Percentiles rank a stretch among this genome's conserved stretches.
Evolutionary conservation across 2,797 vertebrate species (phyloP).

Genomic region (Prionace glauca): DNA sequence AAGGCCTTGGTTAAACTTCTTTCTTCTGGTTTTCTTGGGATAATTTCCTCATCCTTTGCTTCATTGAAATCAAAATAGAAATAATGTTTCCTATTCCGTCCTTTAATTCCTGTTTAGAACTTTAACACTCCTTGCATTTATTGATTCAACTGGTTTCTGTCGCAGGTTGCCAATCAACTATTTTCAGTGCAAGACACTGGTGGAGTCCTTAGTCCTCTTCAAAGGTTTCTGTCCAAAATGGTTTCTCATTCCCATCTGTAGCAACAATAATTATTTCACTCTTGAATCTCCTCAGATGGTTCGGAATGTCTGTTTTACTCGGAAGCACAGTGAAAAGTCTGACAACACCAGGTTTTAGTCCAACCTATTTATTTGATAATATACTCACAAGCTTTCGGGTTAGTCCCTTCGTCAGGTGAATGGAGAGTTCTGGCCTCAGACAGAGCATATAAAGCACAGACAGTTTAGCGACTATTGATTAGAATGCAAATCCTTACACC

Average conservation of each 20-base stretch:
- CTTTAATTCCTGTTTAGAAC: neutral
- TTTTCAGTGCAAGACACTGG: neutral
- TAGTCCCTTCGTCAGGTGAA: too few relatives aligned
- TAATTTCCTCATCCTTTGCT: neutral
- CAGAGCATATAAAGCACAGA: too few relatives aligned
- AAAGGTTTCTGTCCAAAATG: neutral
- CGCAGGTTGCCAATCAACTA: neutral
- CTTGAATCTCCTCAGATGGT: neutral
- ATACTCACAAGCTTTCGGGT: too few relatives aligned
- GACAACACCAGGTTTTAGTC: too few relatives aligned
- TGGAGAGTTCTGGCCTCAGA: too few relatives aligned
- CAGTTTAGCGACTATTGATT: too few relatives aligned
- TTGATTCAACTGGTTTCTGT: neutral
- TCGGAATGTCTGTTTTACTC: neutral
- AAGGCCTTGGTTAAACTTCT: neutral
- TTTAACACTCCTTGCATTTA: neutral
- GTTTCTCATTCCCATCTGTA: neutral
- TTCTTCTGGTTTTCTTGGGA: neutral
- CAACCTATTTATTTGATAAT: too few relatives aligned
- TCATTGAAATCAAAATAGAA: neutral
- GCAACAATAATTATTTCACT: neutral
- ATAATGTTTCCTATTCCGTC: neutral
- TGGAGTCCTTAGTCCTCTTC: neutral
- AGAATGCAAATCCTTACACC: too few relatives aligned
- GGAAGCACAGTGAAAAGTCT: too few relatives aligned